These are phyloP conservation scores for Drosophila kohkoa DNA, from an alignment of 1,140 invertebrate genomes.

Conservation along the genomic window DNA sequence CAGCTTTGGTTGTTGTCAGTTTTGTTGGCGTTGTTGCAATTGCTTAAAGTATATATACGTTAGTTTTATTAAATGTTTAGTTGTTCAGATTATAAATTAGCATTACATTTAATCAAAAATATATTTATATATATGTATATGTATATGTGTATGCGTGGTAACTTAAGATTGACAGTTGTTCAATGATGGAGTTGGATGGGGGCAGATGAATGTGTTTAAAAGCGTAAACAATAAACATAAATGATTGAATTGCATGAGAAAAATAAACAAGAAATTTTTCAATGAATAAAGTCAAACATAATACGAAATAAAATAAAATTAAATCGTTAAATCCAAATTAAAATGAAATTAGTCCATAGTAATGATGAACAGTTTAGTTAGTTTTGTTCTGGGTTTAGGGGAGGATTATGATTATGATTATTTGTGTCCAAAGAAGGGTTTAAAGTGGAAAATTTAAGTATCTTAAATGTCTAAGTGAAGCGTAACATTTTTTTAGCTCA, in stretches of 20 bases:
- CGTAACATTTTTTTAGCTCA: conserved; percentile 51
- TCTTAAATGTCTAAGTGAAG: conserved; percentile 42
- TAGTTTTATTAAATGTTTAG: conserved; percentile 40
- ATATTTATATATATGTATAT: conserved; percentile 19
- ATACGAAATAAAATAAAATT: conserved; percentile 39
- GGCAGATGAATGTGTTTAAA: not conserved
- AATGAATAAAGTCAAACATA: conserved; percentile 31
- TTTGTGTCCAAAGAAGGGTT: conserved; percentile 8
- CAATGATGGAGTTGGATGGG: not conserved
- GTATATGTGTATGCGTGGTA: conserved; percentile 4
- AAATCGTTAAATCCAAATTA: conserved; percentile 27
- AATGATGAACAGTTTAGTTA: not conserved
- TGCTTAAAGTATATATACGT: conserved; percentile 41
- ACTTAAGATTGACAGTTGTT: too few relatives aligned
- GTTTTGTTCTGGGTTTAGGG: not conserved
- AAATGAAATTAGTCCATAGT: conserved; percentile 32
- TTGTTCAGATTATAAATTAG: conserved; percentile 38
- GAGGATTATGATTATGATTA: not conserved
- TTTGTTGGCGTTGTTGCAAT: conserved; percentile 31
- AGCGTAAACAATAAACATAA: conserved; percentile 9
- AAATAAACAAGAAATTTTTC: conserved; percentile 23
- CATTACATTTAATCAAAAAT: conserved; percentile 22
- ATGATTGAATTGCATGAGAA: conserved; percentile 17
- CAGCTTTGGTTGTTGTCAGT: conserved; percentile 48
- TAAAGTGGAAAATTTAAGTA: conserved; percentile 20